A percentile compares a stretch with the other conserved stretches of the same genome.
Evolutionary conservation across 1,140 invertebrate genomes (phyloP).

Genomic region (Bombus consobrinus): DNA sequence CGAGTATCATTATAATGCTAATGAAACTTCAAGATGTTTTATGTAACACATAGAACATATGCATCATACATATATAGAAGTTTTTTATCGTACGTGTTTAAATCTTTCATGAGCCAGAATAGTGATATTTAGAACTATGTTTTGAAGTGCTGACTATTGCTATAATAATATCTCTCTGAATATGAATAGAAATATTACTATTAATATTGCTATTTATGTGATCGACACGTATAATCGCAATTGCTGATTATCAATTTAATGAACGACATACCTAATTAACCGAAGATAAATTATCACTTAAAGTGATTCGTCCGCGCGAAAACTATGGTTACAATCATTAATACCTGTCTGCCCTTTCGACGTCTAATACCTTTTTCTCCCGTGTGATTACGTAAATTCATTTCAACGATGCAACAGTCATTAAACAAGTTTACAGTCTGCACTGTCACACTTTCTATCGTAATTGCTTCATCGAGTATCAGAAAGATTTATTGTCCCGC

Average conservation of each 20-base stretch:
- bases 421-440: not conserved
- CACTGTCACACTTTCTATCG: slow-evolving; percentile 35
- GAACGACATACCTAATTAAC: not conserved
- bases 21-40: too few species aligned
- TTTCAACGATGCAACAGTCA: not conserved
- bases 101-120: too few species aligned
- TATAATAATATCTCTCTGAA: not conserved
- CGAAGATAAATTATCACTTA: not conserved
- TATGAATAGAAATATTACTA: not conserved
- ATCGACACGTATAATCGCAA: not conserved
- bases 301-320: not conserved
- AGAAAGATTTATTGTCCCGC: slow-evolving; percentile 16
- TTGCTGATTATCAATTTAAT: not conserved
- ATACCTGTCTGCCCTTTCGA: slow-evolving; percentile 23
- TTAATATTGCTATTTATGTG: not conserved
- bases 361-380: not conserved
- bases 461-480: slow-evolving; percentile 14
- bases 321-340: not conserved
- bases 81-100: too few species aligned
- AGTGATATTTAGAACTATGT: too few species aligned
- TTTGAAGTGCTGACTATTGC: too few species aligned
- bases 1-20: too few species aligned
- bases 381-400: not conserved
- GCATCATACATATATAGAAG: too few species aligned
- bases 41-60: too few species aligned